Evolutionary conservation across 1,140 invertebrate species (phyloP).

Genomic region (Diabrotica undecimpunctata): DNA sequence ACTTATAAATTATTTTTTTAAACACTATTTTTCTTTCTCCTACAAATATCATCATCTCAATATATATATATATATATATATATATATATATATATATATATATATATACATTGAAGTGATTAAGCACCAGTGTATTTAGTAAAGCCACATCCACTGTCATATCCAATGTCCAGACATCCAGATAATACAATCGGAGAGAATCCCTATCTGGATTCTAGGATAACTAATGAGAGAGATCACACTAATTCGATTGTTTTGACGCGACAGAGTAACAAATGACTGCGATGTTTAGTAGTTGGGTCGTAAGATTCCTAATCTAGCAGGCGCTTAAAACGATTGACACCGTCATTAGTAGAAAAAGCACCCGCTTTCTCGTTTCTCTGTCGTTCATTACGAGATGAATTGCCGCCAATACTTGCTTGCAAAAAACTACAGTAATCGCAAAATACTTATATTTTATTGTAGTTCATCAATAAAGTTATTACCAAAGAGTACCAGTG

Average conservation of each 20-base stretch:
- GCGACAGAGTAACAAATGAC: conserved; percentile 14
- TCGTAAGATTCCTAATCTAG: conserved; percentile 19
- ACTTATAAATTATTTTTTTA: too few species aligned
- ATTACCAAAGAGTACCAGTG: too few species aligned
- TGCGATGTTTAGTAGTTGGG: conserved; percentile 12
- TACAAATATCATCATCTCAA: too few species aligned
- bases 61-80: too few species aligned
- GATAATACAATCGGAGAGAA: neutral
- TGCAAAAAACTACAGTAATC: neutral
- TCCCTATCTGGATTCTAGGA: neutral
- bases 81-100: too few species aligned
- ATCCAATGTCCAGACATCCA: neutral
- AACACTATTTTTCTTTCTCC: too few species aligned
- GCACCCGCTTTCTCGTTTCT: conserved; percentile 21
- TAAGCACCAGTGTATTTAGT: too few species aligned
- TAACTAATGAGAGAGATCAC: conserved; percentile 3
- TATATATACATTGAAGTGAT: too few species aligned
- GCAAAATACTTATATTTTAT: too few species aligned
- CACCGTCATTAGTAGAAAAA: conserved; percentile 26
- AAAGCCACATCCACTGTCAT: neutral
- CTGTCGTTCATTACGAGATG: conserved; percentile 12
- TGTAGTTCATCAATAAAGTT: too few species aligned
- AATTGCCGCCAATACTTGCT: conserved; percentile 13
- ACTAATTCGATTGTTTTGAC: conserved; percentile 18
- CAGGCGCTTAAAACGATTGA: conserved; percentile 20